Percentiles rank a stretch among this genome's conserved stretches.
These are phyloP conservation scores for Laticauda laticaudata DNA, from an alignment of 2,113 vertebrate genomes.

Conservation along the genomic window DNA sequence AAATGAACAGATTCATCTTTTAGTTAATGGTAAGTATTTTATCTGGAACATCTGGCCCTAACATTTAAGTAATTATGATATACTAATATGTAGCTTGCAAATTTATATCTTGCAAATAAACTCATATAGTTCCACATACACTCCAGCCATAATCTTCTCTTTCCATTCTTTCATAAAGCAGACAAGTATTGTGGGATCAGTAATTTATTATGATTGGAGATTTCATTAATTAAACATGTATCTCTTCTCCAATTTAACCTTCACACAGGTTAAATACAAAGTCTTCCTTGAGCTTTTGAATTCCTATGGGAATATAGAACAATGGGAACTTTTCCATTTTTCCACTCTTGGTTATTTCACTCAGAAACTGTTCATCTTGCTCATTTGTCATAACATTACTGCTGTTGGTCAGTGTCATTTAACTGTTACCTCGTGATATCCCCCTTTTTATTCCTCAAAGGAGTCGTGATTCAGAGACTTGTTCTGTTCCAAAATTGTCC, in stretches of 20 bases:
- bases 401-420: not conserved
- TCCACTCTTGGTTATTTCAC: not conserved
- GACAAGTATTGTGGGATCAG: not conserved
- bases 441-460: not conserved
- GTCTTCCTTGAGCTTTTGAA: not conserved
- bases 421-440: not conserved
- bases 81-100: not conserved
- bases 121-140: not conserved
- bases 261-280: not conserved
- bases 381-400: not conserved
- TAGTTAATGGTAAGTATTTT: not conserved
- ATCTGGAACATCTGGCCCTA: not conserved
- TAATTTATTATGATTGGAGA: not conserved
- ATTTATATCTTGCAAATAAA: not conserved
- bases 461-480: not conserved
- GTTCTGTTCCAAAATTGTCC: not conserved
- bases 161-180: not conserved
- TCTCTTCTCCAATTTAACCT: not conserved
- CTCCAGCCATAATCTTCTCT: not conserved
- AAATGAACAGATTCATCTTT: not conserved
- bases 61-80: not conserved
- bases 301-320: not conserved
- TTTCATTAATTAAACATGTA: not conserved
- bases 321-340: not conserved
- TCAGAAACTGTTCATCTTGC: not conserved